phyloP scores from a whole-genome alignment of 2,888 invertebrate species.

The Rhingia campestris region DNA sequence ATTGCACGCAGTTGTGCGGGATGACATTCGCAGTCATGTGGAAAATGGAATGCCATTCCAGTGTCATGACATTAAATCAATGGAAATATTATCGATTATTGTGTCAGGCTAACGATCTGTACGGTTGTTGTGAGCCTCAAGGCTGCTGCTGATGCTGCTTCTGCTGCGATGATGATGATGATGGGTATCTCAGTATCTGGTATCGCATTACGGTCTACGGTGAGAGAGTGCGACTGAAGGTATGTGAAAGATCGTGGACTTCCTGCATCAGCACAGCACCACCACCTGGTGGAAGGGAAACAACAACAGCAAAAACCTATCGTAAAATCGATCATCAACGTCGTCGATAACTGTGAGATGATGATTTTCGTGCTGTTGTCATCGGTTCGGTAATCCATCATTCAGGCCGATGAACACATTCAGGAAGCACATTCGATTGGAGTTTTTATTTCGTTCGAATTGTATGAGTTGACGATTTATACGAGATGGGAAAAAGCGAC shows the following conservation, averaged over 20 bases:
- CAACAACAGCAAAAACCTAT: conserved; percentile 23
- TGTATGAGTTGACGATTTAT: conserved; percentile 6
- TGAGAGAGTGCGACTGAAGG: conserved; percentile 7
- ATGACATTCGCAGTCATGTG: conserved; percentile 43
- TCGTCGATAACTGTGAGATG: conserved; percentile 50
- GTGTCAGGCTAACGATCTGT: conserved; percentile 55
- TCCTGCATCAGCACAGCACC: conserved; percentile 44
- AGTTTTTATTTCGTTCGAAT: conserved; percentile 10
- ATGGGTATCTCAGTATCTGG: no score
- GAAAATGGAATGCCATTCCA: conserved; percentile 37
- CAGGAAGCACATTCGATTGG: conserved; percentile 44
- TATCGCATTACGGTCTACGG: no score
- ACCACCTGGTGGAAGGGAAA: conserved; percentile 46
- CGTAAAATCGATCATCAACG: conserved; percentile 58
- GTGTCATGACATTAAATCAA: conserved; percentile 61
- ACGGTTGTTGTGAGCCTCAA: conserved; percentile 44
- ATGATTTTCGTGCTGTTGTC: conserved; percentile 45
- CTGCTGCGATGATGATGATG: no score
- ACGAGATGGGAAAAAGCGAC: not conserved
- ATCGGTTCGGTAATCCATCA: conserved; percentile 39
- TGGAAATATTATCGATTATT: conserved; percentile 71
- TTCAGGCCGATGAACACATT: conserved; percentile 32
- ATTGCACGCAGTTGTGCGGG: not conserved
- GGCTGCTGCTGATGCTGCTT: conserved; percentile 14
- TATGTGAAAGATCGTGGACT: conserved; percentile 19